phyloP scores from a whole-genome alignment of 2,113 vertebrate species.

The Alethe diademata region DNA sequence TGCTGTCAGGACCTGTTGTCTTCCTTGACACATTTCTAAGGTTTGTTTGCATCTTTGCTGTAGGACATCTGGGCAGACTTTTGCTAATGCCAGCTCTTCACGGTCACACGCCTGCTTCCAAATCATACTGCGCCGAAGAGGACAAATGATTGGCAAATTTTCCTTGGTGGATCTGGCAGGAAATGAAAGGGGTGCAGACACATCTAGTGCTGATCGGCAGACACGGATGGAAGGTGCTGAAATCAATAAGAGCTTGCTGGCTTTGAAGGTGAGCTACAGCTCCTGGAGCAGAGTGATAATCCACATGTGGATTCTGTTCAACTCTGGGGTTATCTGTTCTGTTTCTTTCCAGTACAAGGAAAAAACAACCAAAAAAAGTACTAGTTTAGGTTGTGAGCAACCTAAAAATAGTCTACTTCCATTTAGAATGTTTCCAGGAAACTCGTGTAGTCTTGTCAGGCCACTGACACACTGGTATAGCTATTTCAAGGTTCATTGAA shows the following conservation, averaged over 20 bases:
- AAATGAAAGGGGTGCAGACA: conserved; percentile 92
- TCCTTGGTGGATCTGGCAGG: conserved; percentile 96
- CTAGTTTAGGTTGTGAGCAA: not conserved
- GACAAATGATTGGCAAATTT: conserved; percentile 88
- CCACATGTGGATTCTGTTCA: not conserved
- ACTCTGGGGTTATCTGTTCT: not conserved
- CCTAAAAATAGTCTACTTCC: not conserved
- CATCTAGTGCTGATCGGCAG: conserved; percentile 86
- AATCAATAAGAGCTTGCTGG: conserved; percentile 96
- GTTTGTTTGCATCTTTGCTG: not conserved
- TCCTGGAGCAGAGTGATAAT: not conserved
- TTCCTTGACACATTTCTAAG: not conserved
- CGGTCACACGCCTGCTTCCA: conserved; percentile 96
- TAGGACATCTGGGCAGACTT: conserved; percentile 96
- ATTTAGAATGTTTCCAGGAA: not conserved
- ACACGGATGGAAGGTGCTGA: conserved; percentile 92
- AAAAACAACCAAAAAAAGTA: not conserved
- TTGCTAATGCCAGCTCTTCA: conserved; percentile 92
- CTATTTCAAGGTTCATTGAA: not conserved
- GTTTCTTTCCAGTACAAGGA: not conserved
- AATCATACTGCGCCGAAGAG: conserved; percentile 82
- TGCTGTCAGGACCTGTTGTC: not conserved
- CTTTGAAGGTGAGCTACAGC: conserved; percentile 87
- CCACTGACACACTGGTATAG: not conserved
- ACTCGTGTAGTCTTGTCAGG: not conserved